These are phyloP conservation scores for Balanococcus diminutus DNA, from an alignment of 2,888 invertebrate genomes.

Conservation along the genomic window DNA sequence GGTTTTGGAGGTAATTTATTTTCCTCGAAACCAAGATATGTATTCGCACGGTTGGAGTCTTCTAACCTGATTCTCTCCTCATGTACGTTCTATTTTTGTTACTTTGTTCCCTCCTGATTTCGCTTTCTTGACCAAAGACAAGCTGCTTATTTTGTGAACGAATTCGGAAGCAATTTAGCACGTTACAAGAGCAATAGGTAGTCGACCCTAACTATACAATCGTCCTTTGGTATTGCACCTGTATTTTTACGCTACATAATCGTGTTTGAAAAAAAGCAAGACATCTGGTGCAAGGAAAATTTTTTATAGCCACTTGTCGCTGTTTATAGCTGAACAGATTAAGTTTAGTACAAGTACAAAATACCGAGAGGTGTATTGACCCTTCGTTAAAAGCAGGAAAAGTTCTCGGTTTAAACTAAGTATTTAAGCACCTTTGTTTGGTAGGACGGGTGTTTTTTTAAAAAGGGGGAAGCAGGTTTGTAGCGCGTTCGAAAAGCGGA, in stretches of 20 bases:
- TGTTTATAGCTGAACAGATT: neutral
- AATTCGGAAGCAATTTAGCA: neutral
- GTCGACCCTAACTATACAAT: no score
- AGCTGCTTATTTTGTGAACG: no score
- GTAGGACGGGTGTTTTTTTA: neutral
- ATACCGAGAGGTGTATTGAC: neutral
- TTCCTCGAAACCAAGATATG: constrained; percentile 8
- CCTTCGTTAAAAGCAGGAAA: neutral
- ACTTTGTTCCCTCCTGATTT: no score
- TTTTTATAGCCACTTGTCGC: neutral
- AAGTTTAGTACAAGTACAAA: neutral
- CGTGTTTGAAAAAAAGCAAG: neutral
- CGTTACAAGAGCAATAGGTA: no score
- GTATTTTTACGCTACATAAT: no score
- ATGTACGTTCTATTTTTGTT: neutral
- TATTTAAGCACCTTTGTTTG: neutral
- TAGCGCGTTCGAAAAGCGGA: neutral
- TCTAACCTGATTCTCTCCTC: neutral
- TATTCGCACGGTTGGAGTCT: neutral
- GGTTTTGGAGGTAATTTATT: constrained; percentile 9
- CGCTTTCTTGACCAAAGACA: no score
- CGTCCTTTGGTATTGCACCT: no score
- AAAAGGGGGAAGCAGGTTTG: neutral
- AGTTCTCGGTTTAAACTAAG: neutral
- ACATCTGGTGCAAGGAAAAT: neutral